These are phyloP conservation scores for Cyclophora punctaria DNA, from an alignment of 2,888 invertebrate species.

Conservation along the genomic window DNA sequence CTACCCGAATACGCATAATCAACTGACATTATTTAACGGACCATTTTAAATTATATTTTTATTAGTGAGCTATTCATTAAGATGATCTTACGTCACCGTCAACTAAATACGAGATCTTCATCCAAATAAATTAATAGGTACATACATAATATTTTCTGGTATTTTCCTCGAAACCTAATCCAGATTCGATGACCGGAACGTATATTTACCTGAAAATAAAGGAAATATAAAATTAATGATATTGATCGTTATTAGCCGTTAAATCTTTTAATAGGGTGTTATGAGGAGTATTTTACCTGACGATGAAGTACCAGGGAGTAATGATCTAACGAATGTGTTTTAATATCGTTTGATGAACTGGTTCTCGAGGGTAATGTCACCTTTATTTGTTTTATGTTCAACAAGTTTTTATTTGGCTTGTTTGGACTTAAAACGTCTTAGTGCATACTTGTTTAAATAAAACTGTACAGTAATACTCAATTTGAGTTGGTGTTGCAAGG, in stretches of 20 bases:
- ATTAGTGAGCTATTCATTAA: no score
- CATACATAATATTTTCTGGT: no score
- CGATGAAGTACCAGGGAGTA: background rate
- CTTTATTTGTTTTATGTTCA: background rate
- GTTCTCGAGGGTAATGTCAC: background rate
- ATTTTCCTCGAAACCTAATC: constrained; percentile 3
- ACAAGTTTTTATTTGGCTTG: no score
- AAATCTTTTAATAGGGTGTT: constrained; percentile 11
- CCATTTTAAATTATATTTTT: no score
- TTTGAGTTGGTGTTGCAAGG: no score
- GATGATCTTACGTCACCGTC: no score
- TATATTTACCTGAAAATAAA: constrained; percentile 41
- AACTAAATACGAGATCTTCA: no score
- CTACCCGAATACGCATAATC: background rate
- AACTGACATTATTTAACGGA: no score
- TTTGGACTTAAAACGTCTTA: no score
- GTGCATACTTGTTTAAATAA: no score
- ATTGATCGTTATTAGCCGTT: constrained; percentile 4
- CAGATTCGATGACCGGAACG: constrained; percentile 4
- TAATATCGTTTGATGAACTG: constrained; percentile 1
- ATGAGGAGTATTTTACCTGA: background rate
- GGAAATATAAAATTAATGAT: constrained; percentile 18
- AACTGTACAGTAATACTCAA: no score
- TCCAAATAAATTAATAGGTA: no score
- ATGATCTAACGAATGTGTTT: constrained; percentile 3